Evolutionary conservation across 1,140 invertebrate genomes (phyloP).

Genomic region (Belonocnema kinseyi): DNA sequence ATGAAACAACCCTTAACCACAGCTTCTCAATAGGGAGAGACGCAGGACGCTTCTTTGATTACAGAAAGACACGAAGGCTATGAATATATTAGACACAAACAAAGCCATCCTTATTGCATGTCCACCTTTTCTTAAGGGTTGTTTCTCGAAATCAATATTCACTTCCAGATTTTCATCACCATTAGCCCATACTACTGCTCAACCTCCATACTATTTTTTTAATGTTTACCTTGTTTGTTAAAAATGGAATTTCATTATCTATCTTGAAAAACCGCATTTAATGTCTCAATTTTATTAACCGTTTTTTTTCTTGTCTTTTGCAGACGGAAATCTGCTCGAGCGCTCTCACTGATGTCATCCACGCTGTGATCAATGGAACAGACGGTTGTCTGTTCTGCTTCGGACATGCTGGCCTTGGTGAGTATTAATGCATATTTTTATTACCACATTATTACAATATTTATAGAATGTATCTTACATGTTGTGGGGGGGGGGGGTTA

Average conservation of each 20-base stretch:
- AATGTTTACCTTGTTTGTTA: background rate
- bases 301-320: constrained; percentile 67
- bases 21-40: constrained; percentile 22
- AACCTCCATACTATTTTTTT: background rate
- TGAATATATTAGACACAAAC: constrained; percentile 71
- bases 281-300: background rate
- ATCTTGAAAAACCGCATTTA: background rate
- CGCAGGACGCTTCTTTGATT: constrained; percentile 37
- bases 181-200: constrained; percentile 32
- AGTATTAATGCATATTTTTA: constrained; percentile 63
- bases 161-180: constrained; percentile 7
- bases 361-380: constrained; percentile 94
- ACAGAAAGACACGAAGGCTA: constrained; percentile 62
- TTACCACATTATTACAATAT: background rate
- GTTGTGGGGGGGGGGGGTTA: too few relatives aligned
- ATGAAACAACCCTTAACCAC: constrained; percentile 48
- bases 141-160: constrained; percentile 29
- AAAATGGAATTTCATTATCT: background rate
- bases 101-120: constrained; percentile 49
- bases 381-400: constrained; percentile 96
- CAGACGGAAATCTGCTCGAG: constrained; percentile 93
- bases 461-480: too few relatives aligned
- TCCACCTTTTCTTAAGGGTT: constrained; percentile 37
- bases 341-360: constrained; percentile 93
- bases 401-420: constrained; percentile 93